Base-by-base conservation (phyloP, 2,888 invertebrate genomes). In the Argynnis bischoffii region DNA sequence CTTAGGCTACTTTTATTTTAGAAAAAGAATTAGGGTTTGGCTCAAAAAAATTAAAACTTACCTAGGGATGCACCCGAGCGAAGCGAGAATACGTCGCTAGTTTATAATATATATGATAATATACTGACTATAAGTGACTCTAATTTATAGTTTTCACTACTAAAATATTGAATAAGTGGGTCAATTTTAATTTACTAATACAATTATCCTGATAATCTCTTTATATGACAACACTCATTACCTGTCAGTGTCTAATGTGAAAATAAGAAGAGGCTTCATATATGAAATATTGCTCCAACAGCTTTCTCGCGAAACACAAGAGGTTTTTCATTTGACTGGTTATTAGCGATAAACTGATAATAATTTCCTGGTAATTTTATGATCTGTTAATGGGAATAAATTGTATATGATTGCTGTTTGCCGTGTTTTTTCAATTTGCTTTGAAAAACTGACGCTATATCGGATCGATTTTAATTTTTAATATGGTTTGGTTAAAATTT, bases 241-340 rank as follows among this genome's bases (percentile, higher is more conserved):
- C 50, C 65, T 55, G 55, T 70, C 67, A 53, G 41, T 55, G 67
- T 54, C 67, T 70, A 67, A 70, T 70, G 70, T 50, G 67, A 64
- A 67, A 70, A 67, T 70, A 70, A 67, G 60, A 63, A 51, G 69
- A 61, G 50, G 31, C 21, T 16, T 56, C 66, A 31, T 64, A 31
- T 64, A 67, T 67, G 67, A 70, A 61, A 67, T 70, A 67, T 70
- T 47, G 21, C 64, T 35, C 31, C 48, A 55, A 48, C 53, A n/a
- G 66, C 66, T 69, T 69, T 66, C 69, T 63, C 63, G 64, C 54
- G 54, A 64, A 64, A 57, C 15, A 35, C 47, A 41, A 47, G 46
- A 48, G 21, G 53, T 64, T 64, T 54, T 67, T 59, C 64, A 67
- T 63, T 63, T 61, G 26, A 48, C 60, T 15, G 55, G 48, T 66